Conservation (phyloP, 1,140 invertebrate species). For the Cephus cinctus region DNA sequence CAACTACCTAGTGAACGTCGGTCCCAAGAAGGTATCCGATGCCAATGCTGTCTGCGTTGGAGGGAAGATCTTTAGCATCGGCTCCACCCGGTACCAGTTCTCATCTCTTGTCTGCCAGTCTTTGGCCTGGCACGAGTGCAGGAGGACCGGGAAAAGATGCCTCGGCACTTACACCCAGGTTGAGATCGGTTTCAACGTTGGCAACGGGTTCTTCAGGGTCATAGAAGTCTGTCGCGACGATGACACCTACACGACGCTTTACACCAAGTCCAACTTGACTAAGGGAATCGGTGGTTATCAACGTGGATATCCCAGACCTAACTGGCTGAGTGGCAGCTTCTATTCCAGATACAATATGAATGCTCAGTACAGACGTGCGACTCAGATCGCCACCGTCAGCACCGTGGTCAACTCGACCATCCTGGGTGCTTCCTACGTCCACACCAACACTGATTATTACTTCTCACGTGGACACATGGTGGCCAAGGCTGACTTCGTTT, state of each 20-base stretch:
- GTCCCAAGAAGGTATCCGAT: neutral
- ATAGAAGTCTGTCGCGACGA: slow-evolving; percentile 53
- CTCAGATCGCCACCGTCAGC: slow-evolving; percentile 33
- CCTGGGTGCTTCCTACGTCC: slow-evolving; percentile 31
- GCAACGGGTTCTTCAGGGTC: slow-evolving; percentile 34
- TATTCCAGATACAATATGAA: slow-evolving; percentile 30
- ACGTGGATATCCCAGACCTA: slow-evolving; percentile 31
- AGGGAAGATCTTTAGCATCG: slow-evolving; percentile 21
- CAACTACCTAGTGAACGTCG: slow-evolving; percentile 24
- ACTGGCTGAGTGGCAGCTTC: slow-evolving; percentile 33
- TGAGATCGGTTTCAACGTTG: slow-evolving; percentile 33
- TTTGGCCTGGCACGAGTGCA: neutral
- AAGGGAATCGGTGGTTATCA: slow-evolving; percentile 34
- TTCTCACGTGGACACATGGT: slow-evolving; percentile 51
- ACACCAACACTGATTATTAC: slow-evolving; percentile 23
- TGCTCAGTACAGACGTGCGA: slow-evolving; percentile 30
- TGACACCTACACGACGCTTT: slow-evolving; percentile 43
- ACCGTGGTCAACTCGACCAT: slow-evolving; percentile 33
- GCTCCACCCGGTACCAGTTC: slow-evolving; percentile 15
- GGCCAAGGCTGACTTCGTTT: slow-evolving; percentile 54
- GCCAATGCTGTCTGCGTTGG: slow-evolving; percentile 19
- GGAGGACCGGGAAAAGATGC: neutral
- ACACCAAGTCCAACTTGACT: slow-evolving; percentile 41
- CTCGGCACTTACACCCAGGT: slow-evolving; percentile 6
- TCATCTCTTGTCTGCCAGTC: slow-evolving; percentile 17